These are phyloP conservation scores for Lasioglossum calceatum DNA, from an alignment of 2,888 invertebrate species.

Conservation along the genomic window DNA sequence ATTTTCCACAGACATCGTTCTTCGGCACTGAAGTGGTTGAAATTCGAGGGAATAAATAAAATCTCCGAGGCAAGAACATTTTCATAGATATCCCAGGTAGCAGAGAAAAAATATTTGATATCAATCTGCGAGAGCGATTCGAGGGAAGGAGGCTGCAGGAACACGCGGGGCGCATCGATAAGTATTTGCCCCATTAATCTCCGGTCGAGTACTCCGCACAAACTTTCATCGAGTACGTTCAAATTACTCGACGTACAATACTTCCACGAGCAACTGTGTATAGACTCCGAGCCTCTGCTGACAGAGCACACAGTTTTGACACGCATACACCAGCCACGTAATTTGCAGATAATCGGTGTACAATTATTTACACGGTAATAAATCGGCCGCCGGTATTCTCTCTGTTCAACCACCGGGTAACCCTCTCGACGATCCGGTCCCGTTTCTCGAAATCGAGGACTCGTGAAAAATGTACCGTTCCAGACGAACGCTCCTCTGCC, in stretches of 20 bases:
- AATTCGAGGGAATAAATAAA: too few relatives aligned
- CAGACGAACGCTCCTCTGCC: neutral
- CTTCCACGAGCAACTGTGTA: conserved; percentile 24
- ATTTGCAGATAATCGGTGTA: conserved; percentile 32
- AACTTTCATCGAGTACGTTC: conserved; percentile 25
- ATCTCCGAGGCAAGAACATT: neutral
- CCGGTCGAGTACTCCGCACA: neutral
- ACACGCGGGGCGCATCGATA: neutral
- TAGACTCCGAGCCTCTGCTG: conserved; percentile 50
- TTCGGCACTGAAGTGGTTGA: too few relatives aligned
- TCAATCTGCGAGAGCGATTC: neutral
- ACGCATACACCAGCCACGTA: neutral
- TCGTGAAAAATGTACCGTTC: conserved; percentile 14
- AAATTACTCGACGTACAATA: conserved; percentile 16
- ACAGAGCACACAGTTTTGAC: conserved; percentile 44
- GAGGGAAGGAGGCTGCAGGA: neutral
- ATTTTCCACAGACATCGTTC: too few relatives aligned
- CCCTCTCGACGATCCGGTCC: neutral
- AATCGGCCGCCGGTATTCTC: neutral
- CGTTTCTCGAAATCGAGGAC: conserved; percentile 5
- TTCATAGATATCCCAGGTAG: neutral
- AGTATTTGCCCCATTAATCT: conserved; percentile 20
- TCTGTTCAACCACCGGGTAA: neutral
- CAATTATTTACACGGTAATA: conserved; percentile 28
- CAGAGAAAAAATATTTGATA: neutral